Conservation (phyloP, 2,113 vertebrate species). For the Coptodon bakossiorum region DNA sequence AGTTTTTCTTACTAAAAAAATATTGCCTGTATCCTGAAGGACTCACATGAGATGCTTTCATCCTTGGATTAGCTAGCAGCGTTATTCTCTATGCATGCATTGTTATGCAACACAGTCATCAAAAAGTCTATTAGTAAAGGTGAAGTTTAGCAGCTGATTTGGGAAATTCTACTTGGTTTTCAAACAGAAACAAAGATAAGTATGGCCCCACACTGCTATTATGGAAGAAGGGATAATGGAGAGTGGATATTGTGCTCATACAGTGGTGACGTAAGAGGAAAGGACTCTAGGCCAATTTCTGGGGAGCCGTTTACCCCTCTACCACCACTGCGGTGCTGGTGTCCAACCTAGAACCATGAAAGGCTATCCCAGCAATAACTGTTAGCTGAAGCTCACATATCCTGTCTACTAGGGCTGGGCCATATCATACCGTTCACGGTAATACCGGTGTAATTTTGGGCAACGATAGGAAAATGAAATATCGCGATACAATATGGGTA, state of each 20-base stretch:
- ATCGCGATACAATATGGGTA: no score
- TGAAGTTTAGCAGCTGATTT: not conserved
- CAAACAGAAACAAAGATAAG: not conserved
- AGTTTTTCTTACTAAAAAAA: not conserved
- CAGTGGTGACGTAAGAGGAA: not conserved
- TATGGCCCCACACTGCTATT: not conserved
- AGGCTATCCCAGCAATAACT: not conserved
- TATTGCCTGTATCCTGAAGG: not conserved
- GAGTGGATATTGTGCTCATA: not conserved
- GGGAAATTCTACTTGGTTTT: not conserved
- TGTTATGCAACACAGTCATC: not conserved
- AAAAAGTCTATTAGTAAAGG: not conserved
- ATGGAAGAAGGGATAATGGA: not conserved
- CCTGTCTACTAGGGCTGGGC: not conserved
- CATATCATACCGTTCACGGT: no score
- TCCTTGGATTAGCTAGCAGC: not conserved
- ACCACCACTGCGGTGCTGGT: not conserved
- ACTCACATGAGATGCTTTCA: not conserved
- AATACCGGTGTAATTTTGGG: no score
- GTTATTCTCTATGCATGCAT: not conserved
- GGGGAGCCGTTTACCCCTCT: not conserved
- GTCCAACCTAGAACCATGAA: not conserved
- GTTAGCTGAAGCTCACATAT: not conserved
- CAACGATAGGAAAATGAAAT: no score
- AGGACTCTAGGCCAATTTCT: slow-evolving; percentile 9